Evolutionary conservation across 1,140 invertebrate genomes (phyloP), one percentile per base, ranked within the genome.

Genomic region (Ceratina calcarata): DNA sequence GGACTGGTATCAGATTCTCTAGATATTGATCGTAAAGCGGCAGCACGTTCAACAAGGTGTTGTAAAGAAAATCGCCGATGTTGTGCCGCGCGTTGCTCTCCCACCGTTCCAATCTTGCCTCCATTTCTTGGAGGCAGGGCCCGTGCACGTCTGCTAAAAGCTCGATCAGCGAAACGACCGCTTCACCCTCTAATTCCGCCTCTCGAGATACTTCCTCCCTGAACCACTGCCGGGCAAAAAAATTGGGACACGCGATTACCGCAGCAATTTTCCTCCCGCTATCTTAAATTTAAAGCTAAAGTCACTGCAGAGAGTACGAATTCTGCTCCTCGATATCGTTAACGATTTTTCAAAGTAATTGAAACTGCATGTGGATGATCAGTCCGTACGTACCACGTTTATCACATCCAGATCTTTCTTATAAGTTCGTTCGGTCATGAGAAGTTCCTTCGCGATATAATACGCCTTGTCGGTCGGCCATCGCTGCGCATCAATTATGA

Each of bases 351-450:
- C 37, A 4, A 32, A 32, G 22, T 3, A 37, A 15, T 58, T 10
- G 15, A 18, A 58, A 20, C 20, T 3, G 10, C 16, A 15, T 32
- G 37, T 1, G n/a, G 45, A 79, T 18, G 10, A 55, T 32, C 77
- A 53, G 71, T 69, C 13, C 49, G 76, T 55, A 89, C 95, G 94
- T 93, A 97, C 97, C 86, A 96, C 94, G 90, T 97, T 98, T 74
- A 99, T 95, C 57, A 99, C 96, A 92, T 99, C 97, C 81, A 99
- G 93, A 91, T 99, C 98, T 87, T 98, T 97, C 88, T 98, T 98
- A 91, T 98, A 99, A 0, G 98, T 99, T 80, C 98, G 93, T 90
- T 99, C 98, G 1, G 98, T 99, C 97, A 98, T 98, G 8, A 99
- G 93, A 69, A 99, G 92, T 93, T 99, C 98, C 92, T 99, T 99